Evolutionary conservation across 2,797 vertebrate species (phyloP).

Genomic region (Ceryle rudis): DNA sequence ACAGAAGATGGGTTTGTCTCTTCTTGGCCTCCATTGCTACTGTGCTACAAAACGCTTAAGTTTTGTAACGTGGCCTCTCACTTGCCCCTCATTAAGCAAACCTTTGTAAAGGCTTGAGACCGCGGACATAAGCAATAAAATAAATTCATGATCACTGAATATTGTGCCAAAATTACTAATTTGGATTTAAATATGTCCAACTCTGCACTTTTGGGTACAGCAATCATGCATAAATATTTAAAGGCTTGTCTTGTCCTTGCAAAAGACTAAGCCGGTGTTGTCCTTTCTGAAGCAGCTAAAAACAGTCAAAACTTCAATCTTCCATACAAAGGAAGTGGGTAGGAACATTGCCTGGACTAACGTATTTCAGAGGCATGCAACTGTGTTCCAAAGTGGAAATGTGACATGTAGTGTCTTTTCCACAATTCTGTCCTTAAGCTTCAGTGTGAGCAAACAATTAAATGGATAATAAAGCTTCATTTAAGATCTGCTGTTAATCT

Average conservation of each 20-base stretch:
- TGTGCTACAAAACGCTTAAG: not conserved
- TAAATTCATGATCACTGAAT: conserved; percentile 19
- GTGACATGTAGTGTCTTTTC: not conserved
- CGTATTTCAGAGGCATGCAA: not conserved
- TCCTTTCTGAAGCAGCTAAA: not conserved
- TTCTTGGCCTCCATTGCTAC: conserved; percentile 8
- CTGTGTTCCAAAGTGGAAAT: not conserved
- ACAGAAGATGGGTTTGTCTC: not conserved
- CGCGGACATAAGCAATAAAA: conserved; percentile 6
- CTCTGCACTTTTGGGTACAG: not conserved
- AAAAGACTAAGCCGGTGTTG: conserved; percentile 7
- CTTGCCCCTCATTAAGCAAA: conserved; percentile 61
- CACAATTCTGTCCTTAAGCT: not conserved
- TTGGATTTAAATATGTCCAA: not conserved
- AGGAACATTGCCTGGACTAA: not conserved
- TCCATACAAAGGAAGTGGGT: not conserved
- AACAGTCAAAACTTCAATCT: not conserved
- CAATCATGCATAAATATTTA: conserved; percentile 71
- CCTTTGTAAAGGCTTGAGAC: conserved; percentile 74
- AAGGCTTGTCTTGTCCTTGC: conserved; percentile 64
- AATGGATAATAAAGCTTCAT: not conserved
- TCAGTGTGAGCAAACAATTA: not conserved
- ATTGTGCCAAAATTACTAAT: conserved; percentile 34
- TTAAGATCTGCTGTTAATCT: not conserved
- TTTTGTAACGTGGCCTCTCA: conserved; percentile 53